Conservation (phyloP, 2,113 vertebrate genomes). For the Vicugna pacos region DNA sequence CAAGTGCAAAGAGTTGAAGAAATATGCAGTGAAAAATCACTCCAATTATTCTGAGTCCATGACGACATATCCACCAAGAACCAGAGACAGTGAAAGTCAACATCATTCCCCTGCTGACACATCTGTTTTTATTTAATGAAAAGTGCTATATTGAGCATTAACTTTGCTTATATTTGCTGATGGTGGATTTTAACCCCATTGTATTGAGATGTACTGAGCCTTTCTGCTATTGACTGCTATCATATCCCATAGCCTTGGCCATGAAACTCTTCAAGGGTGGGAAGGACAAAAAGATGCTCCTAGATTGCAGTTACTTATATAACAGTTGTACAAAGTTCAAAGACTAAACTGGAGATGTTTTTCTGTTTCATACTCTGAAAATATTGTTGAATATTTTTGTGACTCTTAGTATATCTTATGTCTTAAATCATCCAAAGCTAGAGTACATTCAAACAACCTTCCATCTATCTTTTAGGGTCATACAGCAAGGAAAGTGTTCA, state of each 20-base stretch:
- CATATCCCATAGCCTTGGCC: not conserved
- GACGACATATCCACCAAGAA: not conserved
- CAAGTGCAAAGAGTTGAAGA: not conserved
- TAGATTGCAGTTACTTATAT: too few relatives aligned
- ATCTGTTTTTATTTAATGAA: conserved; percentile 11
- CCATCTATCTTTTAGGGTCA: not conserved
- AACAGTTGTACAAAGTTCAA: not conserved
- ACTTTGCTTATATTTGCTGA: not conserved
- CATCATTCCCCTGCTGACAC: not conserved
- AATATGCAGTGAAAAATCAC: conserved; percentile 19
- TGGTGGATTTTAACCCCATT: not conserved
- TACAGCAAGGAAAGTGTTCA: not conserved
- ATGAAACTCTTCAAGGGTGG: not conserved
- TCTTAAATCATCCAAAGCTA: not conserved
- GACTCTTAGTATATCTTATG: not conserved
- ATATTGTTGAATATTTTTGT: conserved; percentile 40
- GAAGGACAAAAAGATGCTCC: too few relatives aligned
- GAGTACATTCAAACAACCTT: not conserved
- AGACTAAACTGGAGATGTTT: not conserved
- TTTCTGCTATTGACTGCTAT: not conserved
- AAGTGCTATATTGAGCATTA: not conserved
- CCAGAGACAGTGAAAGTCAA: not conserved
- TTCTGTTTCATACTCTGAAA: not conserved
- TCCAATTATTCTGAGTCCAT: not conserved
- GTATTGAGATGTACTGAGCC: not conserved